These are phyloP conservation scores for Subacronicta megacephala DNA, from an alignment of 2,888 invertebrate species.

Conservation along the genomic window DNA sequence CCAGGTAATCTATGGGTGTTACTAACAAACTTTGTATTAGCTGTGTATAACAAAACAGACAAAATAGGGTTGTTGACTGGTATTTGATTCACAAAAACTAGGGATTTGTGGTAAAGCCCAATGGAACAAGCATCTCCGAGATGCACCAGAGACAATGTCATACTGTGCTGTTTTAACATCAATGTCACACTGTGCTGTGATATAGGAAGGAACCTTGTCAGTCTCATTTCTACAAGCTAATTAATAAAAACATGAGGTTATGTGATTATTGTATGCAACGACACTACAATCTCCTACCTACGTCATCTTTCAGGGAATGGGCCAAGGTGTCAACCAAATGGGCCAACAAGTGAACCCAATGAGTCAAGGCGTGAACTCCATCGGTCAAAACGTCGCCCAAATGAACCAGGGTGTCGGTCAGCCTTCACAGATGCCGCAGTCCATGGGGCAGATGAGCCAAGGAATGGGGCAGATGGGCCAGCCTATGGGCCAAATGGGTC, in stretches of 20 bases:
- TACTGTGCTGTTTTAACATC: too few species aligned
- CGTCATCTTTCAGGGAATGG: slow-evolving; percentile 79
- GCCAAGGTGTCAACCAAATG: slow-evolving; percentile 86
- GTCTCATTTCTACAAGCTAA: too few species aligned
- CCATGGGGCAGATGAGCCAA: slow-evolving; percentile 84
- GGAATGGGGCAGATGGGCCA: slow-evolving; percentile 86
- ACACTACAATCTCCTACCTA: too few species aligned
- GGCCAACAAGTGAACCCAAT: slow-evolving; percentile 86
- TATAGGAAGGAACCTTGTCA: too few species aligned
- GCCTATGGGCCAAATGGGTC: slow-evolving; percentile 88
- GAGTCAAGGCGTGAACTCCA: slow-evolving; percentile 82
- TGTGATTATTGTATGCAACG: too few species aligned
- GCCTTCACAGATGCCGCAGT: slow-evolving; percentile 81
- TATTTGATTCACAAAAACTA: too few species aligned
- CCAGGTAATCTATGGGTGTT: slow-evolving; percentile 70
- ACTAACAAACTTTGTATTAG: not conserved
- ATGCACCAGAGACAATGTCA: too few species aligned
- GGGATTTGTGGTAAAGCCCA: too few species aligned
- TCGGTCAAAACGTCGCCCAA: slow-evolving; percentile 83
- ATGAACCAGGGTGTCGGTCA: slow-evolving; percentile 87
- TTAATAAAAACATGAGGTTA: too few species aligned
- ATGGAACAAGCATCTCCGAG: too few species aligned
- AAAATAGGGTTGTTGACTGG: too few species aligned
- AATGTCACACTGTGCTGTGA: too few species aligned
- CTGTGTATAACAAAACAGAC: not conserved